Evolutionary conservation across 2,797 vertebrate species (phyloP).

Genomic region (Pitangus sulphuratus): DNA sequence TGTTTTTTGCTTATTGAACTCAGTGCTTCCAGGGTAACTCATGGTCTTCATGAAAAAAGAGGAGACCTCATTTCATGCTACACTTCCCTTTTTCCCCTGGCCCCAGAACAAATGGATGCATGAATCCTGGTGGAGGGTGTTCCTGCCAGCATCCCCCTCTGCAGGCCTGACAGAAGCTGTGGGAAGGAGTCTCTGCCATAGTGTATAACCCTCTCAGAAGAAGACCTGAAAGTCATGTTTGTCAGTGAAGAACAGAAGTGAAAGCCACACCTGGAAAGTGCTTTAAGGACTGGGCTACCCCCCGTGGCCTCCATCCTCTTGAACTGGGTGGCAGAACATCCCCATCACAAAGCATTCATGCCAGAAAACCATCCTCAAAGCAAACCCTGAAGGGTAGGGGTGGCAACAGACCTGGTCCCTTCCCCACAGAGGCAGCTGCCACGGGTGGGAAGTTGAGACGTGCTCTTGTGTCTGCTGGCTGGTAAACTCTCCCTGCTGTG

Average conservation of each 20-base stretch:
- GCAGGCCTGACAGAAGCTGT: neutral
- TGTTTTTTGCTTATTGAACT: neutral
- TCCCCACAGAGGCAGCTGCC: neutral
- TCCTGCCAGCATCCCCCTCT: neutral
- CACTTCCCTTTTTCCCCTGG: neutral
- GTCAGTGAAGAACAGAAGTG: neutral
- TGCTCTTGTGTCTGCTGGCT: fast-evolving
- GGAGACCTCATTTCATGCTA: neutral
- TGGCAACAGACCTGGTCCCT: neutral
- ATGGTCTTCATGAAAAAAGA: neutral
- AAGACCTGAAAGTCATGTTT: neutral
- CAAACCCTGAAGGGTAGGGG: neutral
- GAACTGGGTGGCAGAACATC: neutral
- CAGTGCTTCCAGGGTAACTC: neutral
- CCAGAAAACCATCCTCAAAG: neutral
- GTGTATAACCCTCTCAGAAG: neutral
- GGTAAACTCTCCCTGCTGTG: neutral
- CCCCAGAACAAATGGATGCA: neutral
- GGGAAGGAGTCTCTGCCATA: neutral
- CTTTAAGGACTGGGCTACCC: neutral
- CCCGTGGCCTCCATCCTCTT: neutral
- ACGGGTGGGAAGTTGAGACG: fast-evolving
- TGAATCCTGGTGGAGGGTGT: neutral
- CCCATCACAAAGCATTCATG: neutral
- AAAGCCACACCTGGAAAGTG: neutral